Evolutionary conservation across 2,113 vertebrate species (phyloP).

Genomic region (Bubalus kerabau): DNA sequence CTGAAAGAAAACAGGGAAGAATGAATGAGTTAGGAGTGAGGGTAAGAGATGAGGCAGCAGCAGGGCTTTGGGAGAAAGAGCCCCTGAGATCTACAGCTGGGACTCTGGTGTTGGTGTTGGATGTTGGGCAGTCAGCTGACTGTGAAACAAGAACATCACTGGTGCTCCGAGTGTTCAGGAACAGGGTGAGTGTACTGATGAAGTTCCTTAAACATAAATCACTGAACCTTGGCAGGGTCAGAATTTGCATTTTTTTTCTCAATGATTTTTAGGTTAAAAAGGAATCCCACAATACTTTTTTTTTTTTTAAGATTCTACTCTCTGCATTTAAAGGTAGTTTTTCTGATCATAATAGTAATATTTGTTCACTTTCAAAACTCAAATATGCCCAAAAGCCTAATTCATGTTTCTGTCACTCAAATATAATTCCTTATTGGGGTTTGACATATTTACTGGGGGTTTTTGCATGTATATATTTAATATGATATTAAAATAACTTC

Average conservation of each 20-base stretch:
- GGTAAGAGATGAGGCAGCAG: not conserved
- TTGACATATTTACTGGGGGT: not conserved
- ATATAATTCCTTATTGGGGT: not conserved
- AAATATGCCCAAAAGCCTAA: not conserved
- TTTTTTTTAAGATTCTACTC: not conserved
- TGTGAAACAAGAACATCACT: fast-evolving
- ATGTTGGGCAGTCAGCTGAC: not conserved
- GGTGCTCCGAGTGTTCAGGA: not conserved
- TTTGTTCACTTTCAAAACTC: not conserved
- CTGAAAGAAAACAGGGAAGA: not conserved
- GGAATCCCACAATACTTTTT: not conserved
- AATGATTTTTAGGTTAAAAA: not conserved
- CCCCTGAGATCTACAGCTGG: not conserved
- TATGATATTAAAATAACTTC: constrained; percentile 7
- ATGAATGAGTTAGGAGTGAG: not conserved
- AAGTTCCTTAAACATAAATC: not conserved
- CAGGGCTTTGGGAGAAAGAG: not conserved
- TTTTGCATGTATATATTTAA: not conserved
- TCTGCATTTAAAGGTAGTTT: not conserved
- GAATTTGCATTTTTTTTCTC: not conserved
- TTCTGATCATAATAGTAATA: not conserved
- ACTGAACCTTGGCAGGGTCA: not conserved
- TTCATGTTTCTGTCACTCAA: not conserved
- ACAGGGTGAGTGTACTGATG: not conserved
- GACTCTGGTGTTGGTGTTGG: not conserved